Evolutionary conservation across 2,888 invertebrate genomes (phyloP), one percentile per base, ranked within the genome.

Genomic region (Tetragonula carbonaria): DNA sequence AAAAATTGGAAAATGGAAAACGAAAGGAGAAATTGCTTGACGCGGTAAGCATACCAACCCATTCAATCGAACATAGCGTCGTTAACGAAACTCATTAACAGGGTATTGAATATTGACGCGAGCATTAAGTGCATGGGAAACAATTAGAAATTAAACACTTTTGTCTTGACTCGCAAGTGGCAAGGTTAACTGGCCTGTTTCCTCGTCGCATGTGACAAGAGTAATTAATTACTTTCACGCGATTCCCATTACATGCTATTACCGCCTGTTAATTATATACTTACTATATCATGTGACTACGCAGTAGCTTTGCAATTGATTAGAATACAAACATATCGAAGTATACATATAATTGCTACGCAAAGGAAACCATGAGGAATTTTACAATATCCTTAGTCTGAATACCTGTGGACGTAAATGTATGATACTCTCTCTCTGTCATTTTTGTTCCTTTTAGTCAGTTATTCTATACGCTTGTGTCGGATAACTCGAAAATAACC

Each of bases 161-260:
- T 85, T 65, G 75, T 70, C 78, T 74, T 72, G 71, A 68, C 71
- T 73, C 66, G 78, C 67, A 77, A 75, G 68, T 68, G 76, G 82
- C 82, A 82, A 78, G 81, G 81, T 87, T 88, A 87, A 88, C 87
- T 87, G 87, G 82, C 63, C 68, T 70, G 81, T 76, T 84, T 75
- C 79, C 76, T 62, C 73, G 82, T 75, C 78, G 80, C 65, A 73
- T 78, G 79, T 81, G 80, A 83, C 82, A 68, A 55, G 45, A 53
- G 82, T 82, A 80, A 89, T 89, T 89, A 90, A 90, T 89, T 86
- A 86, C 86, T 85, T 86, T 89, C 85, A 80, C 87, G 82, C 80
- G 45, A 78, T 82, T 71, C 77, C 38, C 74, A 62, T 21, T 66
- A 23, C 71, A 51, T 45, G 33, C 63, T 79, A 38, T 67, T 72